Percentiles rank a stretch among this genome's conserved stretches.
Conservation (phyloP, 2,888 invertebrate species). For the Cyclophora punctaria region DNA sequence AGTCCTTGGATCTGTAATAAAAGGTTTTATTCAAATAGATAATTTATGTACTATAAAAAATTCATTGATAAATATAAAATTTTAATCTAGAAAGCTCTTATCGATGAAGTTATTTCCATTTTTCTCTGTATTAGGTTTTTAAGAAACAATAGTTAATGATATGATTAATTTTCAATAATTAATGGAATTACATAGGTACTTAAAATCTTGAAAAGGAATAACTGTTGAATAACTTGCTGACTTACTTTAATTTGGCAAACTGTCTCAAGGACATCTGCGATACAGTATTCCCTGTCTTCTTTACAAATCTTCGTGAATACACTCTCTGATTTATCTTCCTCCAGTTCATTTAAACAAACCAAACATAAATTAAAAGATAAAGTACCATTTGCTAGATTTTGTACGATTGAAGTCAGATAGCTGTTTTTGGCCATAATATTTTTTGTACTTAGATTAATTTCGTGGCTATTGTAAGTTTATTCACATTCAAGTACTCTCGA, state of each 20-base stretch:
- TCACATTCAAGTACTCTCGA: neutral
- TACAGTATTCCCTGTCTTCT: slow-evolving; percentile 45
- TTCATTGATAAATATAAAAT: too few relatives aligned
- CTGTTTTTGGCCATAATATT: slow-evolving; percentile 32
- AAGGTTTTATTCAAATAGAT: neutral
- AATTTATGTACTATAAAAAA: neutral
- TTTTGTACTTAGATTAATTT: slow-evolving; percentile 8
- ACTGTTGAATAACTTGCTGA: neutral
- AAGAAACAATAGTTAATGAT: too few relatives aligned
- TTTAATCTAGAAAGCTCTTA: neutral
- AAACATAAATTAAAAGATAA: slow-evolving; percentile 47
- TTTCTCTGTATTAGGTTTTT: neutral
- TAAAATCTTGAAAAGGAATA: too few relatives aligned
- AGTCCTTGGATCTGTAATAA: neutral
- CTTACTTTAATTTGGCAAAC: slow-evolving; percentile 43
- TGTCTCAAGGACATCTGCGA: slow-evolving; percentile 47
- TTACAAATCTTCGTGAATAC: slow-evolving; percentile 53
- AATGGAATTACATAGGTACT: too few relatives aligned
- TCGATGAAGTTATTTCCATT: too few relatives aligned
- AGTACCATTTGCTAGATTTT: slow-evolving; percentile 51
- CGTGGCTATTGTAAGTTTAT: neutral
- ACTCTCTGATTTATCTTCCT: slow-evolving; percentile 38
- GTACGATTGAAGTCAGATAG: slow-evolving; percentile 42
- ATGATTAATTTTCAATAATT: too few relatives aligned
- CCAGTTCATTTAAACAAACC: slow-evolving; percentile 46